Evolutionary conservation across 2,797 vertebrate species (phyloP).

Genomic region (Sternotherus odoratus): DNA sequence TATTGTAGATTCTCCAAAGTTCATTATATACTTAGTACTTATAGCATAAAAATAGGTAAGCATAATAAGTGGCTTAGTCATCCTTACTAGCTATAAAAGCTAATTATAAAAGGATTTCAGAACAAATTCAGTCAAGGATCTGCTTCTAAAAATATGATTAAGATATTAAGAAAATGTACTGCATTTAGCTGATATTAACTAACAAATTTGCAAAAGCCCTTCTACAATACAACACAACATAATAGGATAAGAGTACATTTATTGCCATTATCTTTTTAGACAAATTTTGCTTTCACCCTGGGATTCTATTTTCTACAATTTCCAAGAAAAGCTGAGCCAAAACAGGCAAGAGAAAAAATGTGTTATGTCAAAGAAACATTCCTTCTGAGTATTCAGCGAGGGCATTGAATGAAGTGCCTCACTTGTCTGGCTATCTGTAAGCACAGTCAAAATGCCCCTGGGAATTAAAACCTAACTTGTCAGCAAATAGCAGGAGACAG

Average conservation of each 20-base stretch:
- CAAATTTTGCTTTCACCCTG: slow-evolving; percentile 18
- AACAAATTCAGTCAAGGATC: background rate
- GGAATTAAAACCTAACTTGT: slow-evolving; percentile 39
- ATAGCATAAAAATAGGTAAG: slow-evolving; percentile 62
- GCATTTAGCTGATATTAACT: slow-evolving; percentile 12
- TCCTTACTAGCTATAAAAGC: slow-evolving; percentile 57
- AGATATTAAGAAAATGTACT: background rate
- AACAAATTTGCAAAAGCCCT: slow-evolving; percentile 2
- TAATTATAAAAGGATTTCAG: slow-evolving; percentile 55
- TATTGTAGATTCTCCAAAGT: slow-evolving; percentile 67
- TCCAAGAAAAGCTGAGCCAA: slow-evolving; percentile 47
- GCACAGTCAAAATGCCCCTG: slow-evolving; percentile 41
- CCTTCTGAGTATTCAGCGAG: slow-evolving; percentile 18
- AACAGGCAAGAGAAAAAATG: slow-evolving; percentile 31
- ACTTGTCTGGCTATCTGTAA: slow-evolving; percentile 3
- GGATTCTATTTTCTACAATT: background rate
- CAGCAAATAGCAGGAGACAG: slow-evolving; percentile 48
- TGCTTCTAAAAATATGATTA: background rate
- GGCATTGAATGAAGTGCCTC: slow-evolving; percentile 8
- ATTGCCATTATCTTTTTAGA: background rate
- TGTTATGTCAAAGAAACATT: slow-evolving; percentile 28
- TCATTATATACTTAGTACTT: slow-evolving; percentile 54
- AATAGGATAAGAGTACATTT: background rate
- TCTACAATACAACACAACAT: slow-evolving; percentile 31
- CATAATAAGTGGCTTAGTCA: slow-evolving; percentile 57